phyloP scores from a whole-genome alignment of 2,113 vertebrate genomes.

The Dipodomys spectabilis region DNA sequence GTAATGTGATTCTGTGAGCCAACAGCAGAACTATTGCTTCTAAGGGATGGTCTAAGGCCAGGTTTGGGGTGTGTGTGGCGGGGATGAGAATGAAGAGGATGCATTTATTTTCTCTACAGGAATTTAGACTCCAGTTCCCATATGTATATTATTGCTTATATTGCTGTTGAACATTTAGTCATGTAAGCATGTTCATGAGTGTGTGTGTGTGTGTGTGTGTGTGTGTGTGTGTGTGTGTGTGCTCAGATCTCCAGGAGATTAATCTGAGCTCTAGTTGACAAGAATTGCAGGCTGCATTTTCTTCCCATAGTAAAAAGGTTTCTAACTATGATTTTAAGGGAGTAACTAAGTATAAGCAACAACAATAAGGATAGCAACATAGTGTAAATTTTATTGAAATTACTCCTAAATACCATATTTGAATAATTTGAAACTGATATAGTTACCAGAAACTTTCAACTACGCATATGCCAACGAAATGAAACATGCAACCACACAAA shows the following conservation, averaged over 20 bases:
- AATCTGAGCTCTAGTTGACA: neutral
- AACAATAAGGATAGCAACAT: too few species aligned
- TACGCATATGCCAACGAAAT: neutral
- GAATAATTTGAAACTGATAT: constrained; percentile 42
- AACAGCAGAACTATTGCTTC: neutral
- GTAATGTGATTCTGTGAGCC: constrained; percentile 1
- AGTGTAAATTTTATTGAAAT: neutral
- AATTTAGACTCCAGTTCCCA: neutral
- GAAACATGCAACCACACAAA: neutral
- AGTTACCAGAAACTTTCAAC: neutral
- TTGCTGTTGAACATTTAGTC: neutral
- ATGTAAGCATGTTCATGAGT: neutral
- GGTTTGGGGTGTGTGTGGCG: too few species aligned
- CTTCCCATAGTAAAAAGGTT: neutral
- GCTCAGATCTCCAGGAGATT: neutral
- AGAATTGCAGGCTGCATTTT: neutral
- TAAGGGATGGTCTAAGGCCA: neutral
- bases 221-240: neutral
- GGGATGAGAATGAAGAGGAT: neutral
- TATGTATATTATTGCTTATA: constrained; percentile 30
- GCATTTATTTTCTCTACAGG: neutral
- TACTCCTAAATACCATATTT: constrained; percentile 26
- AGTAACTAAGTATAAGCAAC: neutral
- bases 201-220: neutral
- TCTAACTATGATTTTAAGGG: neutral